Evolutionary conservation across 1,140 invertebrate genomes (phyloP).

Genomic region (Zaprionus inermis): DNA sequence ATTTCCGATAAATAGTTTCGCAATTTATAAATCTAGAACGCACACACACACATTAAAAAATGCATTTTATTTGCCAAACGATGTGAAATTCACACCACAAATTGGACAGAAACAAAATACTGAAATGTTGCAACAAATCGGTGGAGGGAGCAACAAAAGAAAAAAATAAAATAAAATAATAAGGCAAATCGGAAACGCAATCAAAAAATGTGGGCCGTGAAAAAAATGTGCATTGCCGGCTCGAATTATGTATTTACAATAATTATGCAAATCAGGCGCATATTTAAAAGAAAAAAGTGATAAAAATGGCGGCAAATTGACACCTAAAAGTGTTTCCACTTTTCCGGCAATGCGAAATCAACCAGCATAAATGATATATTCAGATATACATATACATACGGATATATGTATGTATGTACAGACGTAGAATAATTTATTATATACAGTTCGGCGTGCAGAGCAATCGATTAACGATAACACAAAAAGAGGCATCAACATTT

Average conservation of each 20-base stretch:
- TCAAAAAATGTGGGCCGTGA: slow-evolving; percentile 20
- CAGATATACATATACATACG: neutral
- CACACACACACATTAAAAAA: neutral
- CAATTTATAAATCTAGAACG: neutral
- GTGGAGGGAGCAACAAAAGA: neutral
- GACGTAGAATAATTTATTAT: slow-evolving; percentile 4
- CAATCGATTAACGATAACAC: slow-evolving; percentile 42
- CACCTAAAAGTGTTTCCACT: slow-evolving; percentile 39
- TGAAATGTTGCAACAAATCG: neutral
- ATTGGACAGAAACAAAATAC: neutral
- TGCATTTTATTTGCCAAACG: slow-evolving; percentile 1
- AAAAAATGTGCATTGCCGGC: slow-evolving; percentile 45
- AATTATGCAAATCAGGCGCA: slow-evolving; percentile 32
- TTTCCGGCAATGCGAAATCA: slow-evolving; percentile 30
- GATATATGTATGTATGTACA: slow-evolving; percentile 1
- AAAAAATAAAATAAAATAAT: neutral
- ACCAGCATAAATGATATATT: neutral
- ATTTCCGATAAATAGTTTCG: neutral
- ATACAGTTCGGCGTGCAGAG: slow-evolving; percentile 42
- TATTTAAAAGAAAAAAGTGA: slow-evolving; percentile 3
- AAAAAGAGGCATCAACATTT: slow-evolving; percentile 35
- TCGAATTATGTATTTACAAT: slow-evolving; percentile 35
- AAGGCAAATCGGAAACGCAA: slow-evolving; percentile 17
- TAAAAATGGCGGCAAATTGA: slow-evolving; percentile 31
- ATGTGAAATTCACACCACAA: slow-evolving; percentile 34